Evolutionary conservation across 2,113 vertebrate genomes (phyloP).

Genomic region (Naja naja): DNA sequence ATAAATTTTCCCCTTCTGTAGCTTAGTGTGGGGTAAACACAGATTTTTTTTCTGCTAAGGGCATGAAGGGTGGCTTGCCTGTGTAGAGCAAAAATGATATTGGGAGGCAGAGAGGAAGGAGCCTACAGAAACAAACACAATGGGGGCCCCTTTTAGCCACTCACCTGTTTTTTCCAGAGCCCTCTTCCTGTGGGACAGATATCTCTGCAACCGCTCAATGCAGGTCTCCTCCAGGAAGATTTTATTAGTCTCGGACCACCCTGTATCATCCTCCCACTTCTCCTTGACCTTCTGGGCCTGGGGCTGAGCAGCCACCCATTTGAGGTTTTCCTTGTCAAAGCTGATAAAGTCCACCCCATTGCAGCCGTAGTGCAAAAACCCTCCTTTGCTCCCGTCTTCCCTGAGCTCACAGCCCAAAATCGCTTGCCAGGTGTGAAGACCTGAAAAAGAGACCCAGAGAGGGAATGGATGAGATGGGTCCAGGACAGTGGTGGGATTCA

Average conservation of each 20-base stretch:
- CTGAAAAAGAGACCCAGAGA: background rate
- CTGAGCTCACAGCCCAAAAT: too few species aligned
- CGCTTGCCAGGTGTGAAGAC: background rate
- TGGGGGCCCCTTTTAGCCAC: background rate
- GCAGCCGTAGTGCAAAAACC: background rate
- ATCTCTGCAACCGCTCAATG: background rate
- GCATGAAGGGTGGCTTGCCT: too few species aligned
- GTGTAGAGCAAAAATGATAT: too few species aligned
- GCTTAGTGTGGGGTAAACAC: too few species aligned
- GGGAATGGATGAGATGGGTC: too few species aligned
- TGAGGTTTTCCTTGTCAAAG: background rate
- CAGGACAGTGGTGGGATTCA: too few species aligned
- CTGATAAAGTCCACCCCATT: background rate
- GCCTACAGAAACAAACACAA: background rate
- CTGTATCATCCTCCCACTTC: background rate
- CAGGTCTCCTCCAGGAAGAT: background rate
- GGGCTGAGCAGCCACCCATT: background rate
- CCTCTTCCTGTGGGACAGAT: background rate
- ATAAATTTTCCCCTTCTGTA: too few species aligned
- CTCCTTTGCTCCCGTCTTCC: background rate
- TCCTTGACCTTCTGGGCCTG: background rate
- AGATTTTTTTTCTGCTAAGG: too few species aligned
- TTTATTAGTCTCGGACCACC: rapidly evolving
- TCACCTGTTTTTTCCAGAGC: background rate
- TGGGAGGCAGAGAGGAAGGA: too few species aligned